These are phyloP conservation scores for Podarcis cretensis DNA, from an alignment of 2,113 vertebrate species.

Conservation along the genomic window DNA sequence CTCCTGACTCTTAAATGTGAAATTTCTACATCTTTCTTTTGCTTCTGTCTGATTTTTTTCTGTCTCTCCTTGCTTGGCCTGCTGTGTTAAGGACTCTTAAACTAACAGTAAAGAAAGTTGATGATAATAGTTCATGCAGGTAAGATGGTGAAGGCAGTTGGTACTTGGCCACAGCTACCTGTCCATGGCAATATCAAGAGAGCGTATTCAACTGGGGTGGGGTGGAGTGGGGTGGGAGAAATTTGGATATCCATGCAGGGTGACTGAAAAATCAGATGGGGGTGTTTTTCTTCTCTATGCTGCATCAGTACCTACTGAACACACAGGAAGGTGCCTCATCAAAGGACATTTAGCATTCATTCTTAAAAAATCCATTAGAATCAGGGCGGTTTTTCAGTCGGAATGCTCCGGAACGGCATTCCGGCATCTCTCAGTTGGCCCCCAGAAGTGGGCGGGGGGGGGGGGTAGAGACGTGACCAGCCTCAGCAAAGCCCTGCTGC, in stretches of 20 bases:
- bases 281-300: not conserved
- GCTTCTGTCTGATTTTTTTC: slow-evolving; percentile 70
- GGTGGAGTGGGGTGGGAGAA: slow-evolving; percentile 22
- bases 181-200: slow-evolving; percentile 52
- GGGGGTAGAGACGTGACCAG: no score
- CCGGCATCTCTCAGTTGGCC: no score
- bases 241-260: slow-evolving; percentile 36
- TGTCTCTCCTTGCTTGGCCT: slow-evolving; percentile 80
- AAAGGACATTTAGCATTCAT: not conserved
- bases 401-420: no score
- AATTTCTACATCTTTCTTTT: slow-evolving; percentile 69
- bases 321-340: not conserved
- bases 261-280: slow-evolving; percentile 40
- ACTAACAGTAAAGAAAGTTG: slow-evolving; percentile 89
- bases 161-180: slow-evolving; percentile 57
- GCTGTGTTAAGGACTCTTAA: slow-evolving; percentile 85
- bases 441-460: no score
- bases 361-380: not conserved
- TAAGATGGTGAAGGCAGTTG: slow-evolving; percentile 77
- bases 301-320: not conserved
- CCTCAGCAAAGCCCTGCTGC: no score
- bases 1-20: slow-evolving; percentile 58
- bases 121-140: slow-evolving; percentile 89
- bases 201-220: slow-evolving; percentile 42
- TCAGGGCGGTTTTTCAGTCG: not conserved